phyloP scores from a whole-genome alignment of 2,113 vertebrate genomes.

The Origma solitaria region DNA sequence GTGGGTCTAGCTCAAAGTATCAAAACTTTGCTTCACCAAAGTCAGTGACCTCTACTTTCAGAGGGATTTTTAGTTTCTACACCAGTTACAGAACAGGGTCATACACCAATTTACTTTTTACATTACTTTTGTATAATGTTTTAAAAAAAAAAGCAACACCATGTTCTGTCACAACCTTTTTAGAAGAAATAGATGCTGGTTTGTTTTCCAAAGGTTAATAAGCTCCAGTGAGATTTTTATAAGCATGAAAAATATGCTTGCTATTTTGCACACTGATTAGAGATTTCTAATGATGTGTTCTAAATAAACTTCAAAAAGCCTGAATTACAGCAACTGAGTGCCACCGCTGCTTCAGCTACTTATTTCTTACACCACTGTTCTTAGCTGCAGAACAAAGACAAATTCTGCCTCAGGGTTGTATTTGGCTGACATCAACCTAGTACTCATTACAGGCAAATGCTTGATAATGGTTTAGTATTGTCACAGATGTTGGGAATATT shows the following conservation, averaged over 20 bases:
- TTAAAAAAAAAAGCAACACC: neutral
- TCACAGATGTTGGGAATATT: neutral
- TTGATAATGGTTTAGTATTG: neutral
- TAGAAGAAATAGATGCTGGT: neutral
- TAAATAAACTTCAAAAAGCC: constrained; percentile 11
- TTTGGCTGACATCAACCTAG: neutral
- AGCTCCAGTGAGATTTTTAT: neutral
- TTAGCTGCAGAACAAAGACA: neutral
- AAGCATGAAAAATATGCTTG: neutral
- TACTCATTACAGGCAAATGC: neutral
- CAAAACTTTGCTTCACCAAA: neutral
- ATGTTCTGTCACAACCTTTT: neutral
- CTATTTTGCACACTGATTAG: neutral
- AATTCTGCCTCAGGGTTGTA: neutral
- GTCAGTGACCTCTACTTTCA: neutral
- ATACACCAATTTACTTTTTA: neutral
- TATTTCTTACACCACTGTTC: neutral
- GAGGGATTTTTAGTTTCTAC: neutral
- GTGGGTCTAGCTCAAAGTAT: neutral
- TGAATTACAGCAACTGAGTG: neutral
- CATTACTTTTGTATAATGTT: neutral
- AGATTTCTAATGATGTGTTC: neutral
- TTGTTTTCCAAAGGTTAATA: neutral
- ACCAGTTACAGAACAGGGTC: neutral
- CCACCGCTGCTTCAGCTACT: neutral